A percentile compares a stretch with the other conserved stretches of the same genome.
Evolutionary conservation across 2,113 vertebrate genomes (phyloP).

Genomic region (Leptobrachium ailaonicum): DNA sequence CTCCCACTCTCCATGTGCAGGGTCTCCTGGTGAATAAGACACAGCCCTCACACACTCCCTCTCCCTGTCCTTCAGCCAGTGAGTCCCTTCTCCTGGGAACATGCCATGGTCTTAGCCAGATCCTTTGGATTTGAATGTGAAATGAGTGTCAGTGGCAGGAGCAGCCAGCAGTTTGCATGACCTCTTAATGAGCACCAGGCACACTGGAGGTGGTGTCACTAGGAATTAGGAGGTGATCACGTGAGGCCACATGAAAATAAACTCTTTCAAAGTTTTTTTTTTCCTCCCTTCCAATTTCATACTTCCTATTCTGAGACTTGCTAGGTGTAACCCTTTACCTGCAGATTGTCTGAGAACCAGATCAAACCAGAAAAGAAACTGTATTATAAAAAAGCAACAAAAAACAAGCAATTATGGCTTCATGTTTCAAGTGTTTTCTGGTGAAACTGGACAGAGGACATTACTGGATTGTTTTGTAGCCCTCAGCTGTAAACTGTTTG

Average conservation of each 20-base stretch:
- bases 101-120: slow-evolving; percentile 69
- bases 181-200: slow-evolving; percentile 59
- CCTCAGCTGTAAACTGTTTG: not conserved
- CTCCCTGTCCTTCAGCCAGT: slow-evolving; percentile 50
- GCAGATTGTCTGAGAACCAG: slow-evolving; percentile 45
- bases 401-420: not conserved
- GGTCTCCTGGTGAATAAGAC: slow-evolving; percentile 22
- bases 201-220: slow-evolving; percentile 66
- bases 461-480: not conserved
- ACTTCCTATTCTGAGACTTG: slow-evolving; percentile 53
- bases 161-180: slow-evolving; percentile 65
- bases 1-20: not conserved
- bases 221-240: slow-evolving; percentile 64
- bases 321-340: slow-evolving; percentile 66
- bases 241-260: slow-evolving; percentile 66
- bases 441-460: not conserved
- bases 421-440: not conserved
- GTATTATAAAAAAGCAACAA: not conserved
- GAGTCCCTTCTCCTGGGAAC: slow-evolving; percentile 59
- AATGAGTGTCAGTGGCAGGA: slow-evolving; percentile 63
- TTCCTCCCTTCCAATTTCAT: slow-evolving; percentile 42
- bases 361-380: not conserved
- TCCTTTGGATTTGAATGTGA: slow-evolving; percentile 67
- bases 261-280: slow-evolving; percentile 65
- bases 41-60: slow-evolving; percentile 59